These are phyloP conservation scores for Oncorhynchus mykiss DNA, from an alignment of 2,113 vertebrate genomes.

Conservation along the genomic window DNA sequence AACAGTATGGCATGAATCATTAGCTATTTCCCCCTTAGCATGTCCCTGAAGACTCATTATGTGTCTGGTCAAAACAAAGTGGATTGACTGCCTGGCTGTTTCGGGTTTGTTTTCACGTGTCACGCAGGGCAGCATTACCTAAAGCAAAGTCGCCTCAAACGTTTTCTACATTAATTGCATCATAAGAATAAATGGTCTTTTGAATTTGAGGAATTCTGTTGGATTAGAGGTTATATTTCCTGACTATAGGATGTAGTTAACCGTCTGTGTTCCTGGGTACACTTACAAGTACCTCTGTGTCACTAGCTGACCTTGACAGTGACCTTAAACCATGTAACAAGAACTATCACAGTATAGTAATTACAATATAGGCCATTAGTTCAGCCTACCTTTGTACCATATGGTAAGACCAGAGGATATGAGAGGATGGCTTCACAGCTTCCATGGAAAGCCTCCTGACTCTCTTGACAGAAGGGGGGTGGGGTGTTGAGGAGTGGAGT, in stretches of 20 bases:
- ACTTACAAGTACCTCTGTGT: not conserved
- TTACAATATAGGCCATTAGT: not conserved
- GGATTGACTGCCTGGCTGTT: too few relatives aligned
- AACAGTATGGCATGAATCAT: too few relatives aligned
- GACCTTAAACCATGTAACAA: not conserved
- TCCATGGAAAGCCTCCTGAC: not conserved
- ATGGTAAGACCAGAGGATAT: not conserved
- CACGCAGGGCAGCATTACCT: too few relatives aligned
- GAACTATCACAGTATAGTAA: not conserved
- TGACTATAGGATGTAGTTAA: not conserved
- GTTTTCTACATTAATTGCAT: not conserved
- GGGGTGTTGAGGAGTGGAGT: not conserved
- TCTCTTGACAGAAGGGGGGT: not conserved
- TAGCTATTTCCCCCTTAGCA: too few relatives aligned
- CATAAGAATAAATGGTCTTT: not conserved
- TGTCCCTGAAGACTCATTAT: too few relatives aligned
- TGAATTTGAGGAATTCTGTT: not conserved
- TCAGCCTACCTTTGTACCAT: not conserved
- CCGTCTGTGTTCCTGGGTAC: not conserved
- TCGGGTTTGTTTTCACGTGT: too few relatives aligned
- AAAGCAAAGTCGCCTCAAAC: not conserved
- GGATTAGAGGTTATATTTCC: not conserved
- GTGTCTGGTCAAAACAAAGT: too few relatives aligned
- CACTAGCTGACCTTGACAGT: not conserved
- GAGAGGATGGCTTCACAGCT: not conserved